These are phyloP conservation scores for Euschistus heros DNA, from an alignment of 1,140 invertebrate species.

Conservation along the genomic window DNA sequence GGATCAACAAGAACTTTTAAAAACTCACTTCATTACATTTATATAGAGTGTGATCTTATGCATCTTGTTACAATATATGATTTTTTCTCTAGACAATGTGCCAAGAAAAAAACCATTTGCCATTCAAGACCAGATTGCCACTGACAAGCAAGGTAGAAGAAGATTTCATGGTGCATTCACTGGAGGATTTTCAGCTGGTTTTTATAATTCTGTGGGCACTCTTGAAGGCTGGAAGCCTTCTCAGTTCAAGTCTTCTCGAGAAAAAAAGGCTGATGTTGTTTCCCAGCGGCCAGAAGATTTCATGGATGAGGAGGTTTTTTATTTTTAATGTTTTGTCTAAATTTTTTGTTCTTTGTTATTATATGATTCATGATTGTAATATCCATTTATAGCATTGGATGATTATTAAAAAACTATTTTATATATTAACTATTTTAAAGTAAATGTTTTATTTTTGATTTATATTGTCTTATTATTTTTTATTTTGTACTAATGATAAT, in stretches of 20 bases:
- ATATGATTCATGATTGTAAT: no score
- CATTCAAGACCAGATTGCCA: conserved; percentile 83
- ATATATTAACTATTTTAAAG: no score
- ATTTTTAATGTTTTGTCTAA: not conserved
- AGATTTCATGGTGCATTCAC: conserved; percentile 99
- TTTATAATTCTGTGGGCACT: conserved; percentile 92
- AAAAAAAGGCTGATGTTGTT: conserved; percentile 45
- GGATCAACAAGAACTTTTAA: no score
- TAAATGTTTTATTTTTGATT: no score
- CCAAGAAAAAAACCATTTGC: conserved; percentile 67
- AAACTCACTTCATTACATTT: no score
- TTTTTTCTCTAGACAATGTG: conserved; percentile 48
- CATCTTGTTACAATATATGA: no score
- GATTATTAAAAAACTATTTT: no score
- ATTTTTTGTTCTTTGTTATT: no score
- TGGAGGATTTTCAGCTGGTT: conserved; percentile 96
- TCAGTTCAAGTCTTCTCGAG: conserved; percentile 81
- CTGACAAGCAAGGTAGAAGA: conserved; percentile 77
- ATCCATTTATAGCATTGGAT: no score
- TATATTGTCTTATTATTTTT: no score
- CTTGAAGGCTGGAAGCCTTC: conserved; percentile 91
- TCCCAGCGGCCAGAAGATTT: conserved; percentile 77
- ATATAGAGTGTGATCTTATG: no score
- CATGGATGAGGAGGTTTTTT: conserved; percentile 87
- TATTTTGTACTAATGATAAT: no score